These are phyloP conservation scores for Darevskia mixta DNA, from an alignment of 2,797 vertebrate genomes.

Conservation along the genomic window DNA sequence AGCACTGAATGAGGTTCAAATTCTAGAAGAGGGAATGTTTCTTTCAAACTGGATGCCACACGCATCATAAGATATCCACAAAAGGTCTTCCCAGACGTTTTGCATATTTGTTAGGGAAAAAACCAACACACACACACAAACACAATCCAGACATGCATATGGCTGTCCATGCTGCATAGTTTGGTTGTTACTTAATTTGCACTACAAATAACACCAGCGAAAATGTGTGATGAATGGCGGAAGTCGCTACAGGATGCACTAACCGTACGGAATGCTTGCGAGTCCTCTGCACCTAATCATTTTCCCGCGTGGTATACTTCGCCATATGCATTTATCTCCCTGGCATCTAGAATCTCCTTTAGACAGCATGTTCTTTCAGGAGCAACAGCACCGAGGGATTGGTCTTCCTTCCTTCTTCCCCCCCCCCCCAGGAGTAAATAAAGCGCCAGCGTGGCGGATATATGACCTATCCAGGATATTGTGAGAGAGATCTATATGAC, in stretches of 20 bases:
- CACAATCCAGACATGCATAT: background rate
- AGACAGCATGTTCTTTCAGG: background rate
- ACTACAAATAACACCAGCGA: conserved; percentile 3
- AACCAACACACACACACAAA: background rate
- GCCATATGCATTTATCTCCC: background rate
- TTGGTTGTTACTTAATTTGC: background rate
- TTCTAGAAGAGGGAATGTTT: background rate
- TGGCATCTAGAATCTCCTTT: conserved; percentile 5
- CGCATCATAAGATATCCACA: background rate
- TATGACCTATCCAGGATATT: conserved; percentile 29
- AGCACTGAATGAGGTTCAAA: background rate
- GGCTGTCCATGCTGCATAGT: background rate
- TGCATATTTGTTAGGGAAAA: background rate
- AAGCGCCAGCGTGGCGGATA: background rate
- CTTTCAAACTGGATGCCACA: background rate
- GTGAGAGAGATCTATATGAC: conserved; percentile 11
- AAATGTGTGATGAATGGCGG: background rate
- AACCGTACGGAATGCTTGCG: background rate
- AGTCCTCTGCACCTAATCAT: background rate
- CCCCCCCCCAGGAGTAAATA: background rate
- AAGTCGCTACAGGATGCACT: background rate
- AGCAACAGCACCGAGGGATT: background rate
- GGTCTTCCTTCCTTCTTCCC: background rate
- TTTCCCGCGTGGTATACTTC: conserved; percentile 1
- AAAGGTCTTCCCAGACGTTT: background rate